These are phyloP conservation scores for Oscheius myriophilus DNA, from an alignment of 2,888 invertebrate species.

Conservation along the genomic window DNA sequence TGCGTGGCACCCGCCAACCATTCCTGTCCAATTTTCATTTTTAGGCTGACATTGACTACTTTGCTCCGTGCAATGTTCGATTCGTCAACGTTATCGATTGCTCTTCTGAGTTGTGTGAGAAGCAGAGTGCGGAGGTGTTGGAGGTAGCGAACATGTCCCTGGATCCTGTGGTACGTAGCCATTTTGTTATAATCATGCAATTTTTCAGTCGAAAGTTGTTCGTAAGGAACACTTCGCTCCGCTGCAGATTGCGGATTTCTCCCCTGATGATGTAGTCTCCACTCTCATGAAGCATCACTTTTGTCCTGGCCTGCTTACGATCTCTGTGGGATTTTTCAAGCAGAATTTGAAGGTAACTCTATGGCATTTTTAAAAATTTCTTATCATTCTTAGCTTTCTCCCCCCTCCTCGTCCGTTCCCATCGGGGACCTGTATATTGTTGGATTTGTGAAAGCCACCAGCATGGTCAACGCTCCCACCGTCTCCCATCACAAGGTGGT, in stretches of 20 bases:
- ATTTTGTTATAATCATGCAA: not conserved
- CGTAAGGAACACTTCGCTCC: conserved; percentile 1
- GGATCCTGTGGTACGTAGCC: conserved; percentile 4
- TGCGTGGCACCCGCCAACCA: not conserved
- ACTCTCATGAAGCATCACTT: conserved; percentile 15
- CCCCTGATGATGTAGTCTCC: conserved; percentile 2
- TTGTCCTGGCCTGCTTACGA: not conserved
- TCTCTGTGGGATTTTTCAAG: conserved; percentile 4
- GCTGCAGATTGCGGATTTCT: conserved; percentile 3
- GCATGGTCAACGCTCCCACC: conserved; percentile 10
- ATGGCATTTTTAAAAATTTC: not conserved
- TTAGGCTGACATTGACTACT: conserved; percentile 1
- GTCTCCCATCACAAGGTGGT: conserved; percentile 5
- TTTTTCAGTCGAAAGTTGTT: conserved; percentile 2
- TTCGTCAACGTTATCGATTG: not conserved
- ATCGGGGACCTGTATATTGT: conserved; percentile 10
- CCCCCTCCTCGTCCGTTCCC: not conserved
- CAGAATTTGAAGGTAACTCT: not conserved
- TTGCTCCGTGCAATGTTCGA: conserved; percentile 7
- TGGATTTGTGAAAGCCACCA: conserved; percentile 13
- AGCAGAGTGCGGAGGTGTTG: not conserved
- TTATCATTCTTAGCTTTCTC: conserved; percentile 1
- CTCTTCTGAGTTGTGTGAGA: no score
- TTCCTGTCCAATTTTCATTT: not conserved
- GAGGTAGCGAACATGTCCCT: not conserved